Percentiles rank a stretch among this genome's conserved stretches.
Conservation (phyloP, 2,888 invertebrate genomes). For the Drosophila quinaria region DNA sequence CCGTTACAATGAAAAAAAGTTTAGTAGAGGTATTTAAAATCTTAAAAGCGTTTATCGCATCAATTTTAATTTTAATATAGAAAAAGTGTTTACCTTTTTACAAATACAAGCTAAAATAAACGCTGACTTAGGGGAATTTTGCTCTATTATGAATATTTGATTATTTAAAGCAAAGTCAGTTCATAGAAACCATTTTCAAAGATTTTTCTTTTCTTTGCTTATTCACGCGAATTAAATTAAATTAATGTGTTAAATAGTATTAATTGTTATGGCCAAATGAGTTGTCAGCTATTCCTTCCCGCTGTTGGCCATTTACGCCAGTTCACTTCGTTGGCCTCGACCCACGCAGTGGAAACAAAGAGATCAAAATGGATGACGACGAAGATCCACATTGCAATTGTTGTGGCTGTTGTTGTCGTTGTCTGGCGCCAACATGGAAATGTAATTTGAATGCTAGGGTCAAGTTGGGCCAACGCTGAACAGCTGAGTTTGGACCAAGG, state of each 20-base stretch:
- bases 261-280: slow-evolving; percentile 19
- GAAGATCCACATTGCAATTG: slow-evolving; percentile 24
- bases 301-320: slow-evolving; percentile 32
- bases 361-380: slow-evolving; percentile 24
- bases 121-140: slow-evolving; percentile 1
- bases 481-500: slow-evolving; percentile 55
- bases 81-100: neutral
- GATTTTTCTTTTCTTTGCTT: neutral
- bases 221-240: slow-evolving; percentile 7
- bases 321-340: slow-evolving; percentile 36
- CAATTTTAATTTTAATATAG: neutral
- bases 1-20: too few relatives aligned
- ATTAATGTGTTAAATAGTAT: slow-evolving; percentile 14
- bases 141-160: neutral
- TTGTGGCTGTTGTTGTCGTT: slow-evolving; percentile 17
- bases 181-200: slow-evolving; percentile 1
- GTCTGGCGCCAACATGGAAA: slow-evolving; percentile 74
- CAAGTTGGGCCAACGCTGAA: slow-evolving; percentile 64
- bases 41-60: too few relatives aligned
- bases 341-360: slow-evolving; percentile 60
- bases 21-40: too few relatives aligned
- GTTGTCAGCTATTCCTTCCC: slow-evolving; percentile 16
- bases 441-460: slow-evolving; percentile 75
- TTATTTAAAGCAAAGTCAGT: slow-evolving; percentile 4
- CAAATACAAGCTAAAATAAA: neutral